phyloP scores from a whole-genome alignment of 2,888 invertebrate species.

The Adineta ricciae region DNA sequence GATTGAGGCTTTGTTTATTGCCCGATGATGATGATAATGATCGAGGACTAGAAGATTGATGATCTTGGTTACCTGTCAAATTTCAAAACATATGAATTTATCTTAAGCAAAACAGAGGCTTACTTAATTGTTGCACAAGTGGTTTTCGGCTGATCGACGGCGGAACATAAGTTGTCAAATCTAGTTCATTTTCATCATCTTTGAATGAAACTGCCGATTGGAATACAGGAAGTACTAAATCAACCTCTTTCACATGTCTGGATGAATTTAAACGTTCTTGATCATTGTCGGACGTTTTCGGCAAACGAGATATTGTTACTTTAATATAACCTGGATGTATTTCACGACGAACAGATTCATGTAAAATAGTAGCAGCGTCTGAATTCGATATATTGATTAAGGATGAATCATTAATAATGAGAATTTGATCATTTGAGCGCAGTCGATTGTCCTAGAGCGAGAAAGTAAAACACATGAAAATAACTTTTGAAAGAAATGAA shows the following conservation, averaged over 20 bases:
- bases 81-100: no score
- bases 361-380: constrained; percentile 29
- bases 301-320: constrained; percentile 26
- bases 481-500: no score
- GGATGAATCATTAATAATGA: constrained; percentile 32
- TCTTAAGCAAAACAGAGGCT: neutral
- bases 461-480: no score
- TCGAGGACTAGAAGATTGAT: neutral
- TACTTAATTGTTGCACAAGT: neutral
- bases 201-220: neutral
- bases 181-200: constrained; percentile 12
- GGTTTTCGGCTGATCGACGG: neutral
- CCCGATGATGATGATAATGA: neutral
- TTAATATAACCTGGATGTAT: constrained; percentile 28
- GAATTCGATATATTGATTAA: constrained; percentile 26
- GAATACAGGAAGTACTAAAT: neutral
- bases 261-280: neutral
- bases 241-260: neutral
- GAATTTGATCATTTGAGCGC: constrained; percentile 28
- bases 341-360: constrained; percentile 30
- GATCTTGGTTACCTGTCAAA: neutral
- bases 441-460: constrained; percentile 31
- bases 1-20: neutral
- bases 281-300: neutral
- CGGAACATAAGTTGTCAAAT: neutral